Conservation (phyloP, 1,140 invertebrate genomes). For the Pogonomyrmex californicus region DNA sequence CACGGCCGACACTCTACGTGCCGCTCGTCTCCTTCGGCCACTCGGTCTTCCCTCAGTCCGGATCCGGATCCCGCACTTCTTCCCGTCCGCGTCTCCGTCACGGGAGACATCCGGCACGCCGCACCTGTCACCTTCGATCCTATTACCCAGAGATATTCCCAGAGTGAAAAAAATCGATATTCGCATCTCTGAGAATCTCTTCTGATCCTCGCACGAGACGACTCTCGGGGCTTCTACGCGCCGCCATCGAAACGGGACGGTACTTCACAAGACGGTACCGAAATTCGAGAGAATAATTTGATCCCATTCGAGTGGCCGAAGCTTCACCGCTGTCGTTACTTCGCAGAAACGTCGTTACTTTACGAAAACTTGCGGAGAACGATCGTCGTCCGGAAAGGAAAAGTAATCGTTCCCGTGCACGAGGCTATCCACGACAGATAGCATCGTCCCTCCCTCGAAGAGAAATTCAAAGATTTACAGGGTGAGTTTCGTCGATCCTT, state of each 20-base stretch:
- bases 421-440: neutral
- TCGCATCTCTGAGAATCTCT: neutral
- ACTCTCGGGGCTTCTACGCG: neutral
- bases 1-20: slow-evolving; percentile 63
- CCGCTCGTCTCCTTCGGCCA: neutral
- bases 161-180: neutral
- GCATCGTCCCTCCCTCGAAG: neutral
- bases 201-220: too few relatives aligned
- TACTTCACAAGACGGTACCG: neutral
- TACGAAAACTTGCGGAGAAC: neutral
- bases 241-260: neutral
- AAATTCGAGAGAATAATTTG: slow-evolving; percentile 1
- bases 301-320: neutral
- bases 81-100: neutral
- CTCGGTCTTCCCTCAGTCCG: neutral
- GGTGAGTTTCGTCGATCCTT: slow-evolving; percentile 12
- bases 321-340: neutral
- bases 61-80: neutral
- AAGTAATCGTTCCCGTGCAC: neutral
- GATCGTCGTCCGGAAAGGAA: neutral
- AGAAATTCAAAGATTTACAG: neutral
- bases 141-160: neutral
- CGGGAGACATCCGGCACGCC: neutral
- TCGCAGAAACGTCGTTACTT: slow-evolving; percentile 6
- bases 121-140: neutral